Evolutionary conservation across 2,797 vertebrate genomes (phyloP), one percentile per base, ranked within the genome.

Genomic region (Todus mexicanus): DNA sequence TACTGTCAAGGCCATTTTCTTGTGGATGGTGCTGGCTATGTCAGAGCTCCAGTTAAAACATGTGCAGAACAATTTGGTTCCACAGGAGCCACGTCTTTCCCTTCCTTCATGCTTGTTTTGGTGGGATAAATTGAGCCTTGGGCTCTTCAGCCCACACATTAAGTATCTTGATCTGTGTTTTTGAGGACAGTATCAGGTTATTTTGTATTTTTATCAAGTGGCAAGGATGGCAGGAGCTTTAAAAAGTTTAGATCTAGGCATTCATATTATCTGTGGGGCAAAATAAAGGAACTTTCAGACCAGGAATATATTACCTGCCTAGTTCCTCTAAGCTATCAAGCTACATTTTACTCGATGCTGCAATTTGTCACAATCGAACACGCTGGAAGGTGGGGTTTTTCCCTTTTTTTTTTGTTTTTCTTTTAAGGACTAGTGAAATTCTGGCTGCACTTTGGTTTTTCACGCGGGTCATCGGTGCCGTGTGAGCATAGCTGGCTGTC

Each of bases 201-300:
- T 82, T 95, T 78, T 86, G 3, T 92, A 4, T 80, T 95, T 81
- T 79, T 76, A 60, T 88, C 29, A n/a, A 79, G 48, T 33, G 56
- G 33, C 45, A 53, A 47, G 88, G 73, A 23, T 43, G 74, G 60
- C 48, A 64, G 57, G 66, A 81, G 45, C 80, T 74, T 87, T 79
- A 33, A 79, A 73, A 76, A 91, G 66, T 26, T 38, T 51, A 50
- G 31, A 53, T 76, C 51, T 93, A 76, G 29, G 78, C 60, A 33
- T 33, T 23, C 27, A 1, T 37, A 3, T 35, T 72, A 42, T 76
- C 93, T 93, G 63, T 57, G 87, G 80, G 85, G 80, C 56, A 74
- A 85, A 95, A 74, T 25, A 60, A 76, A 94, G 79, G 45, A 77
- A 48, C 77, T 69, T 75, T 40, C 50, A 54, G 71, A 22, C n/a